phyloP scores from a whole-genome alignment of 2,797 vertebrate species.

The Xenopus petersii region DNA sequence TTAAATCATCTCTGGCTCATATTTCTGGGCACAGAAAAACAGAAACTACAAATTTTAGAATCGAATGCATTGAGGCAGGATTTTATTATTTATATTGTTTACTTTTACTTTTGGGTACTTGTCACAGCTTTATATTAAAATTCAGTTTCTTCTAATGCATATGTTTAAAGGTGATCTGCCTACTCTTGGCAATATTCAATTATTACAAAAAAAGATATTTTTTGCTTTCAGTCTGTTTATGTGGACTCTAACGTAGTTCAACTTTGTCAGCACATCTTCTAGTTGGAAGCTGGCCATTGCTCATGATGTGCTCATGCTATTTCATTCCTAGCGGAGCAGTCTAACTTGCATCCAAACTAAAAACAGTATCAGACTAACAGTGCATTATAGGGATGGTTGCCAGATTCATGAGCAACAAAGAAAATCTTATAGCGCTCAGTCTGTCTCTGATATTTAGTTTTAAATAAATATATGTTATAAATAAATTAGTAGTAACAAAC shows the following conservation, averaged over 20 bases:
- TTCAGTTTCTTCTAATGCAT: constrained; percentile 3
- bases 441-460: not conserved
- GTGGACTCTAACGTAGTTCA: not conserved
- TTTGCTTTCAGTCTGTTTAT: not conserved
- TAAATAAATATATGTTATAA: too few species aligned
- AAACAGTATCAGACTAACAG: constrained; percentile 25
- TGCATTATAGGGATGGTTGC: constrained; percentile 4
- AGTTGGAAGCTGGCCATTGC: constrained; percentile 5
- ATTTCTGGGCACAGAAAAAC: too few species aligned
- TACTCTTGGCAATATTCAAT: not conserved
- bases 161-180: not conserved
- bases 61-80: constrained; percentile 1
- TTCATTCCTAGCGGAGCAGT: constrained; percentile 8
- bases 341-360: constrained; percentile 22
- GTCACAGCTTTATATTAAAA: constrained; percentile 1
- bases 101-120: constrained; percentile 1
- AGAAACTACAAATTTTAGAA: not conserved
- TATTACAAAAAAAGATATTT: too few species aligned
- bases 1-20: too few species aligned
- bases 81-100: constrained; percentile 21
- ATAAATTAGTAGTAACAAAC: too few species aligned
- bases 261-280: constrained; percentile 3
- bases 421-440: constrained; percentile 4
- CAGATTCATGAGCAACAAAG: constrained; percentile 22
- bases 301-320: not conserved